Percentiles rank a stretch among this genome's conserved stretches.
phyloP scores from a whole-genome alignment of 2,797 vertebrate species.

The Schizopygopsis pylzovi region DNA sequence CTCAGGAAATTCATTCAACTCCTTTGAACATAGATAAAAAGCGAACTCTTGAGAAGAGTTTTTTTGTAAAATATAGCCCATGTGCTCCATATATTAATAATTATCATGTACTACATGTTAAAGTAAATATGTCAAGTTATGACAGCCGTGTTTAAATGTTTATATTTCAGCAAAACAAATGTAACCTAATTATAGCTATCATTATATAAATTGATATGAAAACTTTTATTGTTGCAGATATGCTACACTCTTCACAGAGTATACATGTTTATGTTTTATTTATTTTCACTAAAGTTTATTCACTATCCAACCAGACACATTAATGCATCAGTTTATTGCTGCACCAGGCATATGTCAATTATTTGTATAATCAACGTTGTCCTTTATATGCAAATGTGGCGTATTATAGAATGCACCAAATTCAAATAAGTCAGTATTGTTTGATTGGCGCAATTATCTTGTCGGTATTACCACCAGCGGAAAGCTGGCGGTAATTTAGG shows the following conservation, averaged over 20 bases:
- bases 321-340: neutral
- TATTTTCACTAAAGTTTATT: neutral
- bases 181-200: neutral
- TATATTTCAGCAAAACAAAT: neutral
- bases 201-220: neutral
- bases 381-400: constrained; percentile 15
- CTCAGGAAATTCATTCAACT: neutral
- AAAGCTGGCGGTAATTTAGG: constrained; percentile 28
- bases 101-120: neutral
- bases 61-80: neutral
- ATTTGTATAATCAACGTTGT: constrained; percentile 16
- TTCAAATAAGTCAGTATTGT: constrained; percentile 16
- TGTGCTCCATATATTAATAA: no score
- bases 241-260: neutral
- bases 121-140: neutral
- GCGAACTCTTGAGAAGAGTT: neutral
- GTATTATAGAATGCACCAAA: constrained; percentile 19
- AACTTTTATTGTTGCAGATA: neutral
- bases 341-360: neutral
- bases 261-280: neutral
- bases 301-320: neutral
- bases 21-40: neutral
- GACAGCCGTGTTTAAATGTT: neutral
- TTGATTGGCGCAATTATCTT: constrained; percentile 18
- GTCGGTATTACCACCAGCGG: constrained; percentile 11